Conservation (phyloP, 2,113 vertebrate genomes). For the Cryptotis parvus region DNA sequence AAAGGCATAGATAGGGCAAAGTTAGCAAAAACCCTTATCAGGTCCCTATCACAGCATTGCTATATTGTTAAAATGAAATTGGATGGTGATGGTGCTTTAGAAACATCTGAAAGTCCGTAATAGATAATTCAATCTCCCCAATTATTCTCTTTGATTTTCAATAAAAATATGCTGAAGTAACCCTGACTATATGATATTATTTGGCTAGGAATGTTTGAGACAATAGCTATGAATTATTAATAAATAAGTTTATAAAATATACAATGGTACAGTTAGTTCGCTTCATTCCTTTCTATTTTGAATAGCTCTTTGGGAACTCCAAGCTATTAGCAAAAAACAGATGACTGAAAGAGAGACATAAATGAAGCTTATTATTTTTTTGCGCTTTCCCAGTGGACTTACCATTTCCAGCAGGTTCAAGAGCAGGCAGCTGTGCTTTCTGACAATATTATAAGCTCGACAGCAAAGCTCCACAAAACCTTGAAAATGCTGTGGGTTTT, state of each 20-base stretch:
- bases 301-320: constrained; percentile 60
- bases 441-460: constrained; percentile 92
- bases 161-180: neutral
- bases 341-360: constrained; percentile 29
- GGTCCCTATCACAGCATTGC: neutral
- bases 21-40: neutral
- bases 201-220: constrained; percentile 34
- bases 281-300: constrained; percentile 53
- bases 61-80: neutral
- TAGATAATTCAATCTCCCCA: constrained; percentile 29
- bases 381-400: constrained; percentile 75
- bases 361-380: constrained; percentile 64
- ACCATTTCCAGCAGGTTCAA: constrained; percentile 94
- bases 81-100: neutral
- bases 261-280: constrained; percentile 18
- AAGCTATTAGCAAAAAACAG: constrained; percentile 61
- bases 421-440: constrained; percentile 89
- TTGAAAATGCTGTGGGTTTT: constrained; percentile 90
- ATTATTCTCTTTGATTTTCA: neutral
- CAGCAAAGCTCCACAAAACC: constrained; percentile 95
- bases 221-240: constrained; percentile 40
- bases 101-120: constrained; percentile 28
- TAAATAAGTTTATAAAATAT: constrained; percentile 26
- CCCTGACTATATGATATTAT: neutral
- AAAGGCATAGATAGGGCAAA: neutral